Evolutionary conservation across 2,888 invertebrate genomes (phyloP).

Genomic region (Lasioglossum marginatum): DNA sequence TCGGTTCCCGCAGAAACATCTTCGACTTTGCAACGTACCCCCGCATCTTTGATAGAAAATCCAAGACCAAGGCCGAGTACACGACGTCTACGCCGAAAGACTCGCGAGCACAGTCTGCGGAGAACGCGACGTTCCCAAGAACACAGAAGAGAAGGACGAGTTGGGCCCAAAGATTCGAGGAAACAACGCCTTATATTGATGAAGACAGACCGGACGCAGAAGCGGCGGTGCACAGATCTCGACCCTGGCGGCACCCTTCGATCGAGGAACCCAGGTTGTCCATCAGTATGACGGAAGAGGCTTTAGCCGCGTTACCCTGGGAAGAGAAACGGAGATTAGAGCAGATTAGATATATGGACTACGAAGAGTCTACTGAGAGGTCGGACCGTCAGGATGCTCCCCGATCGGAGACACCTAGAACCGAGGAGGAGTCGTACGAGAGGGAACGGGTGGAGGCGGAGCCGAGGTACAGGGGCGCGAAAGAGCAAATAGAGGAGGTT

Average conservation of each 20-base stretch:
- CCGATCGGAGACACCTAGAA: slow-evolving; percentile 46
- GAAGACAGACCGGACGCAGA: slow-evolving; percentile 65
- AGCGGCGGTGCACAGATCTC: slow-evolving; percentile 73
- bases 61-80: slow-evolving; percentile 80
- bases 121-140: slow-evolving; percentile 88
- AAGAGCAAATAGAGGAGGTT: slow-evolving; percentile 9
- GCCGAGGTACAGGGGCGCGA: slow-evolving; percentile 71
- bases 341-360: slow-evolving; percentile 72
- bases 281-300: slow-evolving; percentile 73
- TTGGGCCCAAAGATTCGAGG: slow-evolving; percentile 82
- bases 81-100: slow-evolving; percentile 86
- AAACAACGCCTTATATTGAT: slow-evolving; percentile 73
- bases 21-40: slow-evolving; percentile 93
- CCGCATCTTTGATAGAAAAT: slow-evolving; percentile 86
- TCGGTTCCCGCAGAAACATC: slow-evolving; percentile 86
- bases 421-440: slow-evolving; percentile 70
- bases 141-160: slow-evolving; percentile 85
- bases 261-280: slow-evolving; percentile 80
- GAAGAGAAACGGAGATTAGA: slow-evolving; percentile 66
- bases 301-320: slow-evolving; percentile 66
- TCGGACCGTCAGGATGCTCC: slow-evolving; percentile 53
- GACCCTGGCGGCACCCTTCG: slow-evolving; percentile 82
- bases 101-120: slow-evolving; percentile 84
- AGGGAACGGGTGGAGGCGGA: slow-evolving; percentile 68
- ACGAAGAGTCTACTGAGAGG: slow-evolving; percentile 70